A percentile compares a stretch with the other conserved stretches of the same genome.
phyloP scores from a whole-genome alignment of 2,797 vertebrate species.

The Parauchenoglanis punctatus region DNA sequence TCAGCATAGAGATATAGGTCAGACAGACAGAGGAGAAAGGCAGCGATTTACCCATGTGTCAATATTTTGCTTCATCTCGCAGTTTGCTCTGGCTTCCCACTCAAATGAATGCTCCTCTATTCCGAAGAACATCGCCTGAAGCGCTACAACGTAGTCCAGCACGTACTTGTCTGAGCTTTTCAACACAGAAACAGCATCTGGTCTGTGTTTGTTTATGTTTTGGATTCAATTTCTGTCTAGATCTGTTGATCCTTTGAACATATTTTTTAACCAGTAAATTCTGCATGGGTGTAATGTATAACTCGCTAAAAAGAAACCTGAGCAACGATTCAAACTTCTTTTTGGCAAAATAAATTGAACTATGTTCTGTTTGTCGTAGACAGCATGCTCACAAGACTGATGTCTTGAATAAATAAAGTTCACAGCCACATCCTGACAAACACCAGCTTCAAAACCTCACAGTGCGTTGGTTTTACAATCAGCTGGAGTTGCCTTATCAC shows the following conservation, averaged over 20 bases:
- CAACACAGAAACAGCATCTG: not conserved
- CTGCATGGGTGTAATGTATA: not conserved
- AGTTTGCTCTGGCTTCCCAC: slow-evolving; percentile 26
- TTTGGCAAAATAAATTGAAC: not conserved
- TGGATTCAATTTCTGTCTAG: not conserved
- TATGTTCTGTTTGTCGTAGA: not conserved
- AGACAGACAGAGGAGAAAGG: slow-evolving; percentile 37
- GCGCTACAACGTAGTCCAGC: slow-evolving; percentile 6
- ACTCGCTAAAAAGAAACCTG: not conserved
- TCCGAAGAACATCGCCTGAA: not conserved
- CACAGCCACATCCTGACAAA: not conserved
- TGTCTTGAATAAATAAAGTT: not conserved
- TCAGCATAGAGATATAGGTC: slow-evolving; percentile 40
- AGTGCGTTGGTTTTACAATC: not conserved
- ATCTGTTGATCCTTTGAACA: not conserved
- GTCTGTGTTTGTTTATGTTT: not conserved
- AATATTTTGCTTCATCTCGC: slow-evolving; percentile 38
- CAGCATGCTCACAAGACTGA: not conserved
- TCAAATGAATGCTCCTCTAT: slow-evolving; percentile 47
- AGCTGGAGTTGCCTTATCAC: slow-evolving; percentile 26
- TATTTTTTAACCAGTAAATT: not conserved
- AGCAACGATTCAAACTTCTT: not conserved
- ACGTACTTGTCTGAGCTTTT: not conserved
- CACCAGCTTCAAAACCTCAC: not conserved
- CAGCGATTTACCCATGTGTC: slow-evolving; percentile 34